These are phyloP conservation scores for Echeneis naucrates DNA, from an alignment of 2,797 vertebrate genomes.

Conservation along the genomic window DNA sequence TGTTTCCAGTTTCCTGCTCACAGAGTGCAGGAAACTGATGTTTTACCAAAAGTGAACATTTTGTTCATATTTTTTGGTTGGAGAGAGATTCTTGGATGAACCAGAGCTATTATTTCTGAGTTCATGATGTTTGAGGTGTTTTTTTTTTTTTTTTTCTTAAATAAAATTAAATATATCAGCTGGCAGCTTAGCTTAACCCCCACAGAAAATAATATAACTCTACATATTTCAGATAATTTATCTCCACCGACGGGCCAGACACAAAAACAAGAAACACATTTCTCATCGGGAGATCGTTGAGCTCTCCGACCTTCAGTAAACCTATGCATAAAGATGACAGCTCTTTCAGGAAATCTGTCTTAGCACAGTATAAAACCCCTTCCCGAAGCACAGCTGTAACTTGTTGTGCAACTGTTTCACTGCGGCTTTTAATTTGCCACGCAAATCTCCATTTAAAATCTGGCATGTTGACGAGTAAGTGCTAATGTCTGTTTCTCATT, in stretches of 20 bases:
- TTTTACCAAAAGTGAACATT: background rate
- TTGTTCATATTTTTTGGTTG: slow-evolving; percentile 1
- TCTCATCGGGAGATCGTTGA: background rate
- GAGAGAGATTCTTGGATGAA: background rate
- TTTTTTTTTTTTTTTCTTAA: background rate
- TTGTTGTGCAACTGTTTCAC: background rate
- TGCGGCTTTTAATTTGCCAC: background rate
- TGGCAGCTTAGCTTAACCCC: background rate
- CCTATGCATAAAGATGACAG: background rate
- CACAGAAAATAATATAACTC: background rate
- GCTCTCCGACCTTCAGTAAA: background rate
- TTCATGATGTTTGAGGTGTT: background rate
- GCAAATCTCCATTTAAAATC: slow-evolving; percentile 5
- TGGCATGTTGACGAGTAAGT: background rate
- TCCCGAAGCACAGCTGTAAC: background rate
- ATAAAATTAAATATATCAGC: background rate
- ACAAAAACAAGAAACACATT: background rate
- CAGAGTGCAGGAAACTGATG: background rate
- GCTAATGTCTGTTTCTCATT: slow-evolving; percentile 20
- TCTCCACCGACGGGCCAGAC: background rate
- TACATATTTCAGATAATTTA: background rate
- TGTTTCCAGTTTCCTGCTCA: background rate
- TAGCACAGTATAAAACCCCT: background rate
- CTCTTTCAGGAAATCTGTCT: too few species aligned
- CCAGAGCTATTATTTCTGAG: background rate